Evolutionary conservation across 2,797 vertebrate genomes (phyloP).

Genomic region (Dromococcyx pavoninus): DNA sequence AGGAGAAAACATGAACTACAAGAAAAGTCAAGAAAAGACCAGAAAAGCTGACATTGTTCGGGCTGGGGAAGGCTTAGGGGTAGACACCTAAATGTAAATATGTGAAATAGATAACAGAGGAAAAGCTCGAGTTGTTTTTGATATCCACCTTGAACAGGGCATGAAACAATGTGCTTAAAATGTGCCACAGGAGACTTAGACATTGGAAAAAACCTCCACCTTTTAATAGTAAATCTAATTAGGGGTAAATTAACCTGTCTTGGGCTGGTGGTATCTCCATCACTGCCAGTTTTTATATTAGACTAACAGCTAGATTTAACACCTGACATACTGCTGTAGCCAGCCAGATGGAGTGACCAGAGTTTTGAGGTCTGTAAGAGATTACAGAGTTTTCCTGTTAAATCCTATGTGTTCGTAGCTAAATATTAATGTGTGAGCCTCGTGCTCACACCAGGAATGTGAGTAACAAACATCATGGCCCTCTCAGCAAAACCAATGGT

Average conservation of each 20-base stretch:
- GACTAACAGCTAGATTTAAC: not conserved
- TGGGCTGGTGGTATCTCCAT: not conserved
- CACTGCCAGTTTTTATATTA: not conserved
- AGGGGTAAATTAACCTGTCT: not conserved
- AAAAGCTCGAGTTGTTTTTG: not conserved
- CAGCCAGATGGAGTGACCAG: not conserved
- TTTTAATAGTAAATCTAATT: not conserved
- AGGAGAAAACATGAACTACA: not conserved
- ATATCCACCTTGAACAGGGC: not conserved
- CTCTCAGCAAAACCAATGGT: not conserved
- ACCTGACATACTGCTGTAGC: not conserved
- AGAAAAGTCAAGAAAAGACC: not conserved
- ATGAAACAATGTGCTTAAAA: not conserved
- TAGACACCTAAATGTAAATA: not conserved
- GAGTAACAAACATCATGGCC: not conserved
- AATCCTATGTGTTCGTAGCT: not conserved
- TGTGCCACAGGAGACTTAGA: not conserved
- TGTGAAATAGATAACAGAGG: not conserved
- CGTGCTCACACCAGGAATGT: not conserved
- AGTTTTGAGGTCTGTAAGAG: not conserved
- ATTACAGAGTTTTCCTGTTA: not conserved
- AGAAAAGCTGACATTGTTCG: not conserved
- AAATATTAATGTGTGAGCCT: not conserved
- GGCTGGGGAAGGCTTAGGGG: not conserved
- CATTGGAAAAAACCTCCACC: not conserved